Evolutionary conservation across 2,797 vertebrate species (phyloP), one percentile per base, ranked within the genome.

Genomic region (Pogonophryne albipinna): DNA sequence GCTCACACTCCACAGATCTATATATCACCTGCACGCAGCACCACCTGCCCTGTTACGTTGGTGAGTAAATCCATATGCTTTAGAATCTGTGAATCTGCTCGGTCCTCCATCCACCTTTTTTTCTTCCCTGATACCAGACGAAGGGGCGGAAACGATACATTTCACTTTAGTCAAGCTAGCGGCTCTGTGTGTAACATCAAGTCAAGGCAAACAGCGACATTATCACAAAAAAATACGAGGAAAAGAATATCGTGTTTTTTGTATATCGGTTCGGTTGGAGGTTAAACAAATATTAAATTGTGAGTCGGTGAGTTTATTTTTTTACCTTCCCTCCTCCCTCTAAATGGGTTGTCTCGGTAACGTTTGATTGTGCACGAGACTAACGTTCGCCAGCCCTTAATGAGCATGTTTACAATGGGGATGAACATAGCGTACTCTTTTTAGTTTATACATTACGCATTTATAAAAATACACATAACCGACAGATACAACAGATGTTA

Each of bases 111-210:
- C 47, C 16, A 31, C 34, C 66, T 74, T 14, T 3, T 42, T 19
- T 46, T 17, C 51, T 53, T 3, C 60, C 63, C 69, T 66, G 53
- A 1, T 15, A 45, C 52, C 83, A 88, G 90, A 87, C 91, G 78
- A 76, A 90, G 89, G 90, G 90, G 91, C 91, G 90, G 91, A 89
- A 84, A 84, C 87, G 79, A 69, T 49, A 74, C 78, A 69, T 78
- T 72, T 76, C 27, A n/a, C 41, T 65, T 77, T 79, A 55, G 66
- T 61, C 71, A 46, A 80, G 71, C 87, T 85, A 61, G 61, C 56
- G 78, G 78, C 53, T 71, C 58, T 27, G 51, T 34, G 20, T 81
- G 51, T 45, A 20, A 77, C 71, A 79, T 65, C 67, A 87, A 74
- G 83, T 56, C 71, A 41, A 50, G 38, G 74, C 65, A 63, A 82